Percentiles rank a stretch among this genome's conserved stretches.
These are phyloP conservation scores for Listronotus bonariensis DNA, from an alignment of 1,140 invertebrate species.

Conservation along the genomic window DNA sequence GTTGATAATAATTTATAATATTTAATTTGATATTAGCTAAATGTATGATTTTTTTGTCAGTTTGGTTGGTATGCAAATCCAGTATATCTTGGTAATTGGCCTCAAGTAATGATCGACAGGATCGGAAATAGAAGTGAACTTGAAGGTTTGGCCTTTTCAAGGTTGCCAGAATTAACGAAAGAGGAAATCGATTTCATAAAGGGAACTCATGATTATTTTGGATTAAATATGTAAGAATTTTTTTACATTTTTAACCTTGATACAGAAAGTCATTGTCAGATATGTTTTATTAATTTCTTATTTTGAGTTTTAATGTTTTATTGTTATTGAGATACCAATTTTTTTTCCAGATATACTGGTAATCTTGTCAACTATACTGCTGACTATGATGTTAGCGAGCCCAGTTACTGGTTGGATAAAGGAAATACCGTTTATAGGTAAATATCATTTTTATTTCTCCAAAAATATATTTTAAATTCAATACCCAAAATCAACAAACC, in stretches of 20 bases:
- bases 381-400: neutral
- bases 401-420: conserved; percentile 11
- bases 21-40: too few relatives aligned
- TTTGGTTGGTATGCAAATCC: conserved; percentile 59
- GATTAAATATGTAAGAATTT: conserved; percentile 32
- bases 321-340: too few relatives aligned
- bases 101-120: conserved; percentile 56
- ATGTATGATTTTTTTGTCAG: too few relatives aligned
- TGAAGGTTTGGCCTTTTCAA: conserved; percentile 55
- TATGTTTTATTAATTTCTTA: too few relatives aligned
- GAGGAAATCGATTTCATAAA: conserved; percentile 54
- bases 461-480: too few relatives aligned
- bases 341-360: too few relatives aligned
- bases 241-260: too few relatives aligned
- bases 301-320: too few relatives aligned
- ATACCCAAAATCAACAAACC: too few relatives aligned
- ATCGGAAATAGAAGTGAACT: conserved; percentile 55
- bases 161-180: conserved; percentile 58
- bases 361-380: too few relatives aligned
- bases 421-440: neutral
- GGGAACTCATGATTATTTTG: conserved; percentile 48
- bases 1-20: too few relatives aligned
- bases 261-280: too few relatives aligned
- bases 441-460: neutral
- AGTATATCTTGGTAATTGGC: conserved; percentile 62